Evolutionary conservation across 1,140 invertebrate species (phyloP).

Genomic region (Procambarus clarkii): DNA sequence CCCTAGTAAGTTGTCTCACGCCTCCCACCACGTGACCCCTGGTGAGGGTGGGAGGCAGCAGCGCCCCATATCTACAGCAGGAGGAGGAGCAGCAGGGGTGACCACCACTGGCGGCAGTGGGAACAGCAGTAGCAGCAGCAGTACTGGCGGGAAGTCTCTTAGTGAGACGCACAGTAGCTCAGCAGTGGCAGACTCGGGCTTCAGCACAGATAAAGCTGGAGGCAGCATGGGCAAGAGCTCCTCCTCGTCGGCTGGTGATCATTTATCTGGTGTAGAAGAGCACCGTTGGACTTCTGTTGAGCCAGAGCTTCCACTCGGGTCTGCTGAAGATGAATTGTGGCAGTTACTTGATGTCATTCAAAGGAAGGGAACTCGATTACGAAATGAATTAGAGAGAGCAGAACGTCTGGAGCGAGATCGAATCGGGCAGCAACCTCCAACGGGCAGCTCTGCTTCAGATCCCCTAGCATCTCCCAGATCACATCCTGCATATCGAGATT

Average conservation of each 20-base stretch:
- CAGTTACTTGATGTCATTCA: slow-evolving; percentile 90
- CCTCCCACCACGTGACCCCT: slow-evolving; percentile 45
- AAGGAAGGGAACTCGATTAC: slow-evolving; percentile 84
- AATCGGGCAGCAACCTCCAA: not conserved
- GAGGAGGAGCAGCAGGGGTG: slow-evolving; percentile 74
- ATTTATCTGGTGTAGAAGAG: slow-evolving; percentile 76
- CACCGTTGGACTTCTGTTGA: slow-evolving; percentile 55
- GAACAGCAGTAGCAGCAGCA: slow-evolving; percentile 58
- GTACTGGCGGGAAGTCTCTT: slow-evolving; percentile 61
- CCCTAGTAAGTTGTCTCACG: slow-evolving; percentile 37
- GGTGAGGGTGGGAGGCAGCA: slow-evolving; percentile 48
- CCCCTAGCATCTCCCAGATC: slow-evolving; percentile 20
- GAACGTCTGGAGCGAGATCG: not conserved
- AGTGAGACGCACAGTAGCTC: slow-evolving; percentile 63
- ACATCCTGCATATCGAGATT: slow-evolving; percentile 47
- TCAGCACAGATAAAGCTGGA: slow-evolving; percentile 67
- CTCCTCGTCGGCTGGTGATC: slow-evolving; percentile 75
- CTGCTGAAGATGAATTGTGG: slow-evolving; percentile 86
- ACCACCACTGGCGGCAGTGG: slow-evolving; percentile 80
- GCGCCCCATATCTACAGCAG: slow-evolving; percentile 11
- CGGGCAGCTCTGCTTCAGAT: slow-evolving; percentile 11
- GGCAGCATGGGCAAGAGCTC: slow-evolving; percentile 69
- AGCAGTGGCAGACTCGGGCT: slow-evolving; percentile 65
- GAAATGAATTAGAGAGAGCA: slow-evolving; percentile 73
- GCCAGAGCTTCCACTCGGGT: slow-evolving; percentile 55